Evolutionary conservation across 2,113 vertebrate genomes (phyloP).

Genomic region (Pleuronectes platessa): DNA sequence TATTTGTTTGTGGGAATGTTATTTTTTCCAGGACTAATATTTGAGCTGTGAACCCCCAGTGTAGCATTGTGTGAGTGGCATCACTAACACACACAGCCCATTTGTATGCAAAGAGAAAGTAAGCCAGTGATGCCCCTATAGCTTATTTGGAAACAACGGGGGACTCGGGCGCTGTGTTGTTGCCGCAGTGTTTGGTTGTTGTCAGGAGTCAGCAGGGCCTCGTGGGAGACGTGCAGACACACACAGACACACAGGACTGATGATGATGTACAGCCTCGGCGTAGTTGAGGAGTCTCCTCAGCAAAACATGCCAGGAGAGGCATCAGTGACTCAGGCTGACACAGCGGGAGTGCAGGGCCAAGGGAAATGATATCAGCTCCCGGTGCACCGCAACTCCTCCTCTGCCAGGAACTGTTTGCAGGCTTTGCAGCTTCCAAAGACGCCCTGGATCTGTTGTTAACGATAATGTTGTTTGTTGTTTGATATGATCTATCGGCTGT

Average conservation of each 20-base stretch:
- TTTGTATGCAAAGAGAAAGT: conserved; percentile 30
- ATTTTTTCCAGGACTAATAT: neutral
- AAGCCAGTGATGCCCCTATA: conserved; percentile 12
- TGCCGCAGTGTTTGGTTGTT: conserved; percentile 69
- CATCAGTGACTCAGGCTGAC: conserved; percentile 70
- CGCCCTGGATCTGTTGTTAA: conserved; percentile 22
- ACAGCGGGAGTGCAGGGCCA: conserved; percentile 49
- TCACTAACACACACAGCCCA: conserved; percentile 9
- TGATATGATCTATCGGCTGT: conserved; percentile 17
- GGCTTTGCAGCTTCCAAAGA: conserved; percentile 22
- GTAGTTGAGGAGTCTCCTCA: conserved; percentile 67
- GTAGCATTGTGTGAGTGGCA: conserved; percentile 9
- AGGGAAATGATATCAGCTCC: conserved; percentile 50
- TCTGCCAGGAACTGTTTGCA: conserved; percentile 42
- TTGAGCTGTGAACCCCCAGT: conserved; percentile 11
- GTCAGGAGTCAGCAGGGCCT: conserved; percentile 35
- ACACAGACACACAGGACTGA: conserved; percentile 49
- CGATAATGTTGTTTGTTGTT: conserved; percentile 15
- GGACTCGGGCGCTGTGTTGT: conserved; percentile 30
- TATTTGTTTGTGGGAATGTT: conserved; percentile 2
- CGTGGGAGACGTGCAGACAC: conserved; percentile 47
- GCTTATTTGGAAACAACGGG: conserved; percentile 46
- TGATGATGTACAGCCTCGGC: conserved; percentile 71
- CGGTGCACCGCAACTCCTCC: conserved; percentile 42
- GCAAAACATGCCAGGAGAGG: conserved; percentile 59